phyloP scores from a whole-genome alignment of 2,113 vertebrate species.

The Abramis brama region DNA sequence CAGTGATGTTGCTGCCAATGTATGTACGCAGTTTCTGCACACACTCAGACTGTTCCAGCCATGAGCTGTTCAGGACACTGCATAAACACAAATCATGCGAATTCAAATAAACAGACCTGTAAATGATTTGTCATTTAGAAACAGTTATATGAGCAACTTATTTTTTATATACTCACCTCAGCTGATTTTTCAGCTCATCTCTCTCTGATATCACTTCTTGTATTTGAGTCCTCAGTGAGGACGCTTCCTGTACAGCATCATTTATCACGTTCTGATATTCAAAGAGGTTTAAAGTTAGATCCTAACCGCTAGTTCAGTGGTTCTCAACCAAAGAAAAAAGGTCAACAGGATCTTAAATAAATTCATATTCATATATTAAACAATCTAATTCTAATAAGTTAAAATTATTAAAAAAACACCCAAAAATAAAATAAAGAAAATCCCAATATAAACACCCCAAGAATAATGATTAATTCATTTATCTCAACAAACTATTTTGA shows the following conservation, averaged over 20 bases:
- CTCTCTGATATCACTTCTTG: constrained; percentile 67
- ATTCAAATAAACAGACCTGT: constrained; percentile 8
- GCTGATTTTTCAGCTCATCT: constrained; percentile 70
- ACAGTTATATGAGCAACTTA: neutral
- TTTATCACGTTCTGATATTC: constrained; percentile 68
- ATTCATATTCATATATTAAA: no score
- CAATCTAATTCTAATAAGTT: no score
- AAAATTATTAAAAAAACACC: no score
- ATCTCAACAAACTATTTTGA: no score
- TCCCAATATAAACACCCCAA: no score
- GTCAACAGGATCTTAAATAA: no score
- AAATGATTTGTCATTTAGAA: neutral
- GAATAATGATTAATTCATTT: no score
- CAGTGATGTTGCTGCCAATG: constrained; percentile 72
- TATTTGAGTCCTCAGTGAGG: constrained; percentile 64
- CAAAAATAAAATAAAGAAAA: no score
- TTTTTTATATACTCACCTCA: constrained; percentile 64
- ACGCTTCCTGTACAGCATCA: constrained; percentile 65
- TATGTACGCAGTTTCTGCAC: constrained; percentile 78
- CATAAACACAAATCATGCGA: constrained; percentile 26
- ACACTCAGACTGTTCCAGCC: constrained; percentile 72
- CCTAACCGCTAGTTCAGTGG: no score
- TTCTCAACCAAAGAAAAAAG: no score
- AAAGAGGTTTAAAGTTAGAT: constrained; percentile 44
- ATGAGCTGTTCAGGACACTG: constrained; percentile 38